Base-by-base conservation (phyloP, 2,888 invertebrate species). In the Amphipoea oculea region DNA sequence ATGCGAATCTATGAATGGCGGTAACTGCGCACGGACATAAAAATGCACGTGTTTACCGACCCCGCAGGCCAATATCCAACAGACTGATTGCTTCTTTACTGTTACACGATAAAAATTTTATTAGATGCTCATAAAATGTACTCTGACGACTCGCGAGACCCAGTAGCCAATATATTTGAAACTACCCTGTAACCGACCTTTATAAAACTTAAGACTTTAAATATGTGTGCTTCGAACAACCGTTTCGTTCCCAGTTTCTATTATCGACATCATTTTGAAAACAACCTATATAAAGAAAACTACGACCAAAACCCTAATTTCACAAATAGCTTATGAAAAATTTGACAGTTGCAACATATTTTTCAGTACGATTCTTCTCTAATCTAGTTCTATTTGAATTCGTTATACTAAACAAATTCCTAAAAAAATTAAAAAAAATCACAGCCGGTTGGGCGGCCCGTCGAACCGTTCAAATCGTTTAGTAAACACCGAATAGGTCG, bases 41-140 rank as follows among this genome's bases (percentile, higher is more conserved):
- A 96, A 95, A 94, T 95, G 95, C 96, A 96, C 96, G 95, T 97
- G 96, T 96, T 96, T 97, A 96, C 96, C 94, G 92, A 96, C 94
- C 94, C 93, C 94, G 92, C 94, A 93, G 94, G 94, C 96, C 96
- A 96, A 97, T 96, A 96, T 96, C 95, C 95, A 91, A 93, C 95
- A 93, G 95, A 95, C 96, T 96, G 97, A 97, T 97, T 96, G 97
- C 96, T 96, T 96, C 96, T 97, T 97, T 97, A 96, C 96, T 96
- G 96, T 96, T 96, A 97, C 97, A 97, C 96, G 95, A 96, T 97
- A 97, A 97, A 96, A 94, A 29, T 95, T 96, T 96, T 97, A 97
- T 96, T 96, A 95, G 95, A 94, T 93, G 95, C 93, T 93, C 96
- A 93, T 96, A 96, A 97, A 96, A 94, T 95, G 94, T 96, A 95